Evolutionary conservation across 2,888 invertebrate genomes (phyloP).

Genomic region (Ypsolopha sequella): DNA sequence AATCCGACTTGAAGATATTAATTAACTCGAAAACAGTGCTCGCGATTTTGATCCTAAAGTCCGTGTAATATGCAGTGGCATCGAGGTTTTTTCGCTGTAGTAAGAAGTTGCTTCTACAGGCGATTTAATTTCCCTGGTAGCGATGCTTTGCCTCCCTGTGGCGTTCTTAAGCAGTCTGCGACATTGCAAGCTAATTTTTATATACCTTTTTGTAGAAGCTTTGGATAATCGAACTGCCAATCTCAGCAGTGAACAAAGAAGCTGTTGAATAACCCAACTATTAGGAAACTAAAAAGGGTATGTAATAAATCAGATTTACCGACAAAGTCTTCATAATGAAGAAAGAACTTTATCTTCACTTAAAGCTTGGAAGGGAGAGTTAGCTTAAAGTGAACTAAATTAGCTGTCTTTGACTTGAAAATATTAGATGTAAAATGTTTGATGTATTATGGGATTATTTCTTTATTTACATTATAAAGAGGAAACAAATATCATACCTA

Average conservation of each 20-base stretch:
- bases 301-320: conserved; percentile 28
- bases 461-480: too few relatives aligned
- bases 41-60: not conserved
- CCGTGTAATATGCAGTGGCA: not conserved
- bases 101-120: conserved; percentile 34
- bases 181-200: conserved; percentile 61
- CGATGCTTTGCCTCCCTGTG: conserved; percentile 32
- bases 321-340: conserved; percentile 1
- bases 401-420: too few relatives aligned
- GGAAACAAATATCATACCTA: too few relatives aligned
- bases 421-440: not conserved
- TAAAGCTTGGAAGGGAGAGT: too few relatives aligned
- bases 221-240: conserved; percentile 67
- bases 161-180: conserved; percentile 58
- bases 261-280: conserved; percentile 28
- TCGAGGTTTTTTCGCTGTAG: not conserved
- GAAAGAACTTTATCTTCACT: not conserved
- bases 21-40: not conserved
- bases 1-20: not conserved
- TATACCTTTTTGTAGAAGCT: conserved; percentile 50
- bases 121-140: conserved; percentile 44
- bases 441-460: conserved; percentile 37
- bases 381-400: too few relatives aligned
- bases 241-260: conserved; percentile 49
- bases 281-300: conserved; percentile 24